Evolutionary conservation across 2,888 invertebrate genomes (phyloP).

Genomic region (Nomada lathburiana): DNA sequence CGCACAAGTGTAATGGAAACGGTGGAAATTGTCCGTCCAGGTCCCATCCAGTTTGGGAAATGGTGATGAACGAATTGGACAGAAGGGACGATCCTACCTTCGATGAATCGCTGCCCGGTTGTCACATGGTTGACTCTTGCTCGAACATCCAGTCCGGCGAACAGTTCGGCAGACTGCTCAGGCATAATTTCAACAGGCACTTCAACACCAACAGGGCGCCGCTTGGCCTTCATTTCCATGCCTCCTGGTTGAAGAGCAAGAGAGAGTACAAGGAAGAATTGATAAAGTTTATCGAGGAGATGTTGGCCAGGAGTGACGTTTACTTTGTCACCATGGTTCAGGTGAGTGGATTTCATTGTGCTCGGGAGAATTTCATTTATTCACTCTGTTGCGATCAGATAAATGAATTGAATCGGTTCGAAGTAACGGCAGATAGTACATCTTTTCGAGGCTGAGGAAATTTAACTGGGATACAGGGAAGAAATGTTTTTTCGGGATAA

Average conservation of each 20-base stretch:
- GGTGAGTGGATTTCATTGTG: slow-evolving; percentile 78
- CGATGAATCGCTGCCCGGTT: slow-evolving; percentile 96
- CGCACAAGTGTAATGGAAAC: slow-evolving; percentile 97
- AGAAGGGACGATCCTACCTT: slow-evolving; percentile 97
- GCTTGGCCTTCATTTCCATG: slow-evolving; percentile 96
- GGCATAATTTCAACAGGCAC: slow-evolving; percentile 98
- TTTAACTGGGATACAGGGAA: no score
- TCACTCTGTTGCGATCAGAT: no score
- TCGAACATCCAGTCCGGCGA: slow-evolving; percentile 96
- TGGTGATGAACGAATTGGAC: slow-evolving; percentile 98
- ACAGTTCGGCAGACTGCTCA: slow-evolving; percentile 94
- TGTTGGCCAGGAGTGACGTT: slow-evolving; percentile 94
- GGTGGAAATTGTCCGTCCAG: slow-evolving; percentile 95
- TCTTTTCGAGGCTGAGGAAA: no score
- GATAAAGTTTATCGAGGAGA: slow-evolving; percentile 96
- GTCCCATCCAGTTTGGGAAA: slow-evolving; percentile 97
- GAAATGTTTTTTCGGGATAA: not conserved
- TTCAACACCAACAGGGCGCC: slow-evolving; percentile 97
- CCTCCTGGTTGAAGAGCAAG: slow-evolving; percentile 97
- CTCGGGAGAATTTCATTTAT: not conserved
- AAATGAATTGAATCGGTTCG: no score
- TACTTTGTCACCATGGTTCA: slow-evolving; percentile 96
- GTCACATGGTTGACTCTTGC: slow-evolving; percentile 97
- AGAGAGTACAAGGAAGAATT: slow-evolving; percentile 96
- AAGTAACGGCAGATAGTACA: not conserved